These are phyloP conservation scores for Fissipunctia ypsillon DNA, from an alignment of 2,888 invertebrate species.

Conservation along the genomic window DNA sequence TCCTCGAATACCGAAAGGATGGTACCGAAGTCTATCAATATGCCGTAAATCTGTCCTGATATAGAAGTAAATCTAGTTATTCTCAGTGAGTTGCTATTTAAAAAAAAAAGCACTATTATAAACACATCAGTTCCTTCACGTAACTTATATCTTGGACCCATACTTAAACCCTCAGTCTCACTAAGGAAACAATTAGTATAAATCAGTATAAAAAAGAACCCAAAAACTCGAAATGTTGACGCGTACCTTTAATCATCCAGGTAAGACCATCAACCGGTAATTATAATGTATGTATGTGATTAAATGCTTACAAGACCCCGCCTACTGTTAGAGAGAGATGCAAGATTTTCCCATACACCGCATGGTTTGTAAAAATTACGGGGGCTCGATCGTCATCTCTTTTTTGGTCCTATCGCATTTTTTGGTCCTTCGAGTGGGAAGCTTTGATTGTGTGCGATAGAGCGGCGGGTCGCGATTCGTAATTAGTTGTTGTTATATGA, in stretches of 20 bases:
- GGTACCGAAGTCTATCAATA: neutral
- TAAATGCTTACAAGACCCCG: conserved; percentile 68
- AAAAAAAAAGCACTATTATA: conserved; percentile 5
- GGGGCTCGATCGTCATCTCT: conserved; percentile 47
- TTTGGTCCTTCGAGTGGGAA: conserved; percentile 53
- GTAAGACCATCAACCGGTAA: conserved; percentile 66
- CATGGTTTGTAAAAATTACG: conserved; percentile 59
- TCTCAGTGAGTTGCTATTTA: neutral
- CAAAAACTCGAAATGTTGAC: conserved; percentile 57
- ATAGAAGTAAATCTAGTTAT: neutral
- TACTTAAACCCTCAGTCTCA: conserved; percentile 48
- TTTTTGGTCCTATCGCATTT: conserved; percentile 57
- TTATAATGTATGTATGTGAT: conserved; percentile 71
- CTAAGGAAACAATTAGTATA: conserved; percentile 62
- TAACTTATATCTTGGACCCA: conserved; percentile 18
- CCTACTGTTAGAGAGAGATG: conserved; percentile 69
- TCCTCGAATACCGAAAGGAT: conserved; percentile 4
- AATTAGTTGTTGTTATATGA: conserved; percentile 38
- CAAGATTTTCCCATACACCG: conserved; percentile 56
- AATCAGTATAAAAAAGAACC: conserved; percentile 57
- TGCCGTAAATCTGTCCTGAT: neutral
- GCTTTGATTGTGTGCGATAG: conserved; percentile 53
- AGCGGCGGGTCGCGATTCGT: conserved; percentile 32
- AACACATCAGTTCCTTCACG: conserved; percentile 25
- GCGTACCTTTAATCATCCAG: conserved; percentile 66